Percentiles rank a stretch among this genome's conserved stretches.
phyloP scores from a whole-genome alignment of 1,140 invertebrate species.

The fruit fly (Drosophila melanogaster) region DNA sequence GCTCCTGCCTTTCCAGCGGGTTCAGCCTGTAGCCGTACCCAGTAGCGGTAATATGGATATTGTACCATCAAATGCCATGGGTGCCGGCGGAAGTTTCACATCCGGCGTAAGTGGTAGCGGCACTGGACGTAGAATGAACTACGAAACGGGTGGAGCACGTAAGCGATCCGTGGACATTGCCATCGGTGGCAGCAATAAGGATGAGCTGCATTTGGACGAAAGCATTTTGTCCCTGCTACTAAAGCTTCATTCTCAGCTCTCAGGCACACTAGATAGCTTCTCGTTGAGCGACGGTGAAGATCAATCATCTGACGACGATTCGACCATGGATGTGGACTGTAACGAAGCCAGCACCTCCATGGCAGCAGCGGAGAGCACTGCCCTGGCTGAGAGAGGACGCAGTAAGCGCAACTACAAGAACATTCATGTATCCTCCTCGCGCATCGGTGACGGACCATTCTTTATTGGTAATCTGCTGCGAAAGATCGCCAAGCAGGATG shows the following conservation, averaged over 20 bases:
- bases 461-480: conserved; percentile 92
- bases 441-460: conserved; percentile 94
- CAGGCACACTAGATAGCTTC: conserved; percentile 92
- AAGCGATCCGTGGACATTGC: conserved; percentile 79
- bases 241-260: conserved; percentile 96
- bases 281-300: conserved; percentile 84
- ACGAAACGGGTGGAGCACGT: conserved; percentile 60
- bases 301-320: conserved; percentile 7
- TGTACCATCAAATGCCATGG: conserved; percentile 67
- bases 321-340: conserved; percentile 78
- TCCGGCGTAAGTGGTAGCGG: conserved; percentile 30
- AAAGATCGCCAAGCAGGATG: conserved; percentile 90
- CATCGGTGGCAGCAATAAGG: conserved; percentile 82
- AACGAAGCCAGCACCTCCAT: conserved; percentile 73
- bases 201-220: conserved; percentile 91
- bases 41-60: conserved; percentile 76
- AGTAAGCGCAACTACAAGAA: conserved; percentile 49
- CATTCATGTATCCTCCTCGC: conserved; percentile 83
- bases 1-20: conserved; percentile 81
- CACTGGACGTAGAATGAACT: conserved; percentile 45
- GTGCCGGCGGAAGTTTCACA: conserved; percentile 27
- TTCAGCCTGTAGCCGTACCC: conserved; percentile 80
- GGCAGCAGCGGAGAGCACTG: conserved; percentile 46
- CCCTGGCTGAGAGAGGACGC: conserved; percentile 46
- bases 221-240: conserved; percentile 96